These are phyloP conservation scores for Phenganax stokvisi DNA, from an alignment of 92 coral and sea anemone genomes.

Conservation along the genomic window DNA sequence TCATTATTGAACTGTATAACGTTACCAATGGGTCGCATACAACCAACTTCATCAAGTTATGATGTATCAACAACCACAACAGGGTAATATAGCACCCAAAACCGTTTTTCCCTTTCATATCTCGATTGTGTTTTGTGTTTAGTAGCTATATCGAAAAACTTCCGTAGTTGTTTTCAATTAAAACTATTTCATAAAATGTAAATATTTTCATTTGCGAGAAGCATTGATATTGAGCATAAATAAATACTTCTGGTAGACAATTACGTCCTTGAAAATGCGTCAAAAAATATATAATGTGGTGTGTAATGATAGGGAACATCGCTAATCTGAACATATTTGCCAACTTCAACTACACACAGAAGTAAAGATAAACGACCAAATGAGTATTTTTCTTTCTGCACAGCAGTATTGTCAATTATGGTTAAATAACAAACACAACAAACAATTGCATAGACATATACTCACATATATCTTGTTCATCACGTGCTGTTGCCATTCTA, in stretches of 20 bases:
- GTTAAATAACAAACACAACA: background rate
- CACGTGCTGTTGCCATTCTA: constrained; percentile 21
- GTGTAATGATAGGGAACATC: background rate
- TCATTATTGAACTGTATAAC: too few species aligned
- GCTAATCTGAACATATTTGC: background rate
- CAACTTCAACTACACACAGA: background rate
- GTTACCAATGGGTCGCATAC: too few species aligned
- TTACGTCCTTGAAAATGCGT: background rate
- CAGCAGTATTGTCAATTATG: background rate
- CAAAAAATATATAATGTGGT: too few species aligned
- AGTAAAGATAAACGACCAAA: background rate
- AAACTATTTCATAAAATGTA: background rate
- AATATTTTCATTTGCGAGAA: background rate
- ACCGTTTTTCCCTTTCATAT: background rate
- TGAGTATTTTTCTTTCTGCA: background rate
- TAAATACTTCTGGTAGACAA: background rate
- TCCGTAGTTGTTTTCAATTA: constrained; percentile 15
- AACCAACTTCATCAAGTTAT: too few species aligned
- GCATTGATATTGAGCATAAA: background rate
- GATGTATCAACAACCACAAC: too few species aligned
- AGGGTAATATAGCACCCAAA: too few species aligned
- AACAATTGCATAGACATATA: background rate
- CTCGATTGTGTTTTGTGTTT: background rate
- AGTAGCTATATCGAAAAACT: background rate
- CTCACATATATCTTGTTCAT: constrained; percentile 24